These are phyloP conservation scores for Poeciliopsis paucimaculata DNA, from an alignment of 2,797 vertebrate genomes.

Conservation along the genomic window DNA sequence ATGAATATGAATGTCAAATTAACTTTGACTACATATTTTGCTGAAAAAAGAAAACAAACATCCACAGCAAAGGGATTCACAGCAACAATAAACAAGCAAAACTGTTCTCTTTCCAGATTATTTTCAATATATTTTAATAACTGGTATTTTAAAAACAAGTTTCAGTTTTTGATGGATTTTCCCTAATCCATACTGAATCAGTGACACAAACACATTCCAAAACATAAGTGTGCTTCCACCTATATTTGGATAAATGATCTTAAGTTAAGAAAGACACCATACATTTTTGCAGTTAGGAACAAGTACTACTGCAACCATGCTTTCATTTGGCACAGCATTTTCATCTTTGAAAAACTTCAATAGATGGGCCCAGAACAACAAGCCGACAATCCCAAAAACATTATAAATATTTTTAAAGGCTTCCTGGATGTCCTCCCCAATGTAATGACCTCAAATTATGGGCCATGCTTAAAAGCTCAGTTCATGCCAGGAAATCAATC, in stretches of 20 bases:
- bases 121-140: background rate
- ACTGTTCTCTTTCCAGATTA: background rate
- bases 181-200: background rate
- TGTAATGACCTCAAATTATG: slow-evolving; percentile 1
- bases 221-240: background rate
- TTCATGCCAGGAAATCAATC: background rate
- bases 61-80: no score
- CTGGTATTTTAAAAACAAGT: background rate
- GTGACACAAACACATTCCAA: background rate
- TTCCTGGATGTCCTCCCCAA: background rate
- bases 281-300: background rate
- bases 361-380: background rate
- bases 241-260: background rate
- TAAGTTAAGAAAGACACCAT: background rate
- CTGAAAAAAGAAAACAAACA: no score
- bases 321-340: background rate
- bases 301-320: background rate
- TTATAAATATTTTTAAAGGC: background rate
- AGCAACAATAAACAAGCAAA: no score
- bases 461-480: background rate
- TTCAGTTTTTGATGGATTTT: background rate
- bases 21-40: background rate
- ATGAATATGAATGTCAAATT: background rate
- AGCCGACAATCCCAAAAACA: background rate
- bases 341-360: background rate